Conservation (phyloP, 2,888 invertebrate species). For the Phyto melanocephala region DNA sequence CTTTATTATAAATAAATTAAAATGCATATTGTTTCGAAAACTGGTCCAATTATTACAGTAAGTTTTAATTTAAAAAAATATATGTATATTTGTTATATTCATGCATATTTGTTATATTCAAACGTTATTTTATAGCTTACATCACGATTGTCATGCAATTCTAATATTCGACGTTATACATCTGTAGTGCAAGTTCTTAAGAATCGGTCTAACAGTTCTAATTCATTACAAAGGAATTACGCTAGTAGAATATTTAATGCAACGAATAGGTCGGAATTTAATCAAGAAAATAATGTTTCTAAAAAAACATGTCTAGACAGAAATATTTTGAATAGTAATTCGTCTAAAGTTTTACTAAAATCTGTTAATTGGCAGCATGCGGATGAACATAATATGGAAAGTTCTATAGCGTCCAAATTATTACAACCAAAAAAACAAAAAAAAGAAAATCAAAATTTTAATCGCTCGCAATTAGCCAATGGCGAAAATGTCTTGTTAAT, state of each 20-base stretch:
- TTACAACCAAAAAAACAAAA: conserved; percentile 68
- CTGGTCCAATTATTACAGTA: conserved; percentile 5
- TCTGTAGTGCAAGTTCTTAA: conserved; percentile 17
- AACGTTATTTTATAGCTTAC: conserved; percentile 67
- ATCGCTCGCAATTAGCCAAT: neutral
- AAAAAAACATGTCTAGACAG: too few relatives aligned
- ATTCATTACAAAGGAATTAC: neutral
- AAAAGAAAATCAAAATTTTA: neutral
- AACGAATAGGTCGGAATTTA: neutral
- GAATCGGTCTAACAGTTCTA: neutral
- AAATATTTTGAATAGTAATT: conserved; percentile 18
- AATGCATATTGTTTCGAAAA: conserved; percentile 27
- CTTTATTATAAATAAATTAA: neutral
- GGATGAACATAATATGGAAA: conserved; percentile 66
- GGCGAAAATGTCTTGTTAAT: neutral
- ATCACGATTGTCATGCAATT: conserved; percentile 45
- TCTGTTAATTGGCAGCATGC: conserved; percentile 69
- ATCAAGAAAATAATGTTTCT: neutral
- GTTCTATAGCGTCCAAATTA: conserved; percentile 69
- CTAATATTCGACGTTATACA: conserved; percentile 43
- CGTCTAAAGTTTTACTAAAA: conserved; percentile 71
- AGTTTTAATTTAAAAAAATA: neutral
- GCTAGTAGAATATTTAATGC: neutral
- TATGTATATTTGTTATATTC: neutral
- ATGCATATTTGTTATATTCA: neutral